Percentiles rank a stretch among this genome's conserved stretches.
phyloP scores from a whole-genome alignment of 2,797 vertebrate genomes.

The Emys orbicularis region DNA sequence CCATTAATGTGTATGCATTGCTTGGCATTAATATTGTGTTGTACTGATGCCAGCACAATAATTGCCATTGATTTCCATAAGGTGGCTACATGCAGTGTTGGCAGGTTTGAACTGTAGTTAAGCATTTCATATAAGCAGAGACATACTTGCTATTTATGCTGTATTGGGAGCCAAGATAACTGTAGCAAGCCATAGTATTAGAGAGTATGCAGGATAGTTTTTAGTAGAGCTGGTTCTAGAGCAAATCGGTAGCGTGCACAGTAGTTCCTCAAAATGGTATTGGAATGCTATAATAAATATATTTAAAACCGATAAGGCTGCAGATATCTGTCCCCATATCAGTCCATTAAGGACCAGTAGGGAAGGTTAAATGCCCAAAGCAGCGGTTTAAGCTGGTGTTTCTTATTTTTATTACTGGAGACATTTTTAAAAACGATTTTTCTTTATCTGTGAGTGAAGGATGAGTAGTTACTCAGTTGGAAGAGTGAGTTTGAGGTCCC shows the following conservation, averaged over 20 bases:
- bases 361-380: neutral
- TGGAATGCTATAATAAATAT: neutral
- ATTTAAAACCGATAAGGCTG: neutral
- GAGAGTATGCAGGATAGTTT: neutral
- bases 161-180: neutral
- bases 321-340: neutral
- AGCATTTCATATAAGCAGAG: conserved; percentile 32
- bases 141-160: neutral
- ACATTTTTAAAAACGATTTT: neutral
- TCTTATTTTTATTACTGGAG: neutral
- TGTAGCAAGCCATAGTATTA: neutral
- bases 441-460: neutral
- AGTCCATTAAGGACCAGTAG: neutral
- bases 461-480: neutral
- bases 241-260: neutral
- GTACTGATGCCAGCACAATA: conserved; percentile 13
- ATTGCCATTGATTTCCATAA: conserved; percentile 51
- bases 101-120: conserved; percentile 47
- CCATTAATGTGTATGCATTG: neutral
- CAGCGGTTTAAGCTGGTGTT: neutral
- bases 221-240: neutral
- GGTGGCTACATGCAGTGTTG: conserved; percentile 1
- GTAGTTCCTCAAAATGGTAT: neutral
- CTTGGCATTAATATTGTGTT: conserved; percentile 1
- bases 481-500: neutral